Evolutionary conservation across 2,888 invertebrate species (phyloP), one percentile per base, ranked within the genome.

Genomic region (Pammene fasciana): DNA sequence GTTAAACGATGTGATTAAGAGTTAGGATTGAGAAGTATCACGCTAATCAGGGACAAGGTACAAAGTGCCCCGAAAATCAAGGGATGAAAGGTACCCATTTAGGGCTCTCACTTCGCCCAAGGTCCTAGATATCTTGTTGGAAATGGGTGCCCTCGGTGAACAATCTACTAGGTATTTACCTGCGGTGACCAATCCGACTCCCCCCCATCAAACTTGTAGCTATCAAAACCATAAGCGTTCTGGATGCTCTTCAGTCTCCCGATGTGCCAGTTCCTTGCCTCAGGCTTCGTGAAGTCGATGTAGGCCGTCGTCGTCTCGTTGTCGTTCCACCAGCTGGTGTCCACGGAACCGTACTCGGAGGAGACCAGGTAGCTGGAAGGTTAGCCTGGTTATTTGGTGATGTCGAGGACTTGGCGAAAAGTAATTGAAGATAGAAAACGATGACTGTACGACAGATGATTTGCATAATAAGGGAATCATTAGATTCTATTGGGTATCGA

Each of bases 181-280:
- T 94, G 93, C 0, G 95, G 95, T 0, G 94, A 78, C 94, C 94
- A 96, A 65, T 94, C 94, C 0, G 92, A 87, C 84, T 97, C 97
- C 4, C 97, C 97, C 0, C 96, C 97, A 78, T 97, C 96, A 75
- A 97, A 97, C 86, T 97, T 97, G 79, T 96, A 97, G 75, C 95
- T 94, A 78, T 96, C 95, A 3, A 97, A 93, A 0, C 95, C 95
- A 56, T 94, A 94, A 6, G 88, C 82, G 0, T 87, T 83, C 79
- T 94, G 90, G 9, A 98, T 78, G 5, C 78, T 75, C 71, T 88
- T 87, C 70, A 94, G 75, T 65, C 94, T 83, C 0, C 84, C 82
- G 0, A 87, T 76, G 86, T 93, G 95, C 95, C 95, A 95, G 93
- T 94, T 73, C 0, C 93, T 90, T 0, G 96, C 95, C 18, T 91